Evolutionary conservation across 2,797 vertebrate species (phyloP), one percentile per base, ranked within the genome.

Genomic region (Neomorphus geoffroyi): DNA sequence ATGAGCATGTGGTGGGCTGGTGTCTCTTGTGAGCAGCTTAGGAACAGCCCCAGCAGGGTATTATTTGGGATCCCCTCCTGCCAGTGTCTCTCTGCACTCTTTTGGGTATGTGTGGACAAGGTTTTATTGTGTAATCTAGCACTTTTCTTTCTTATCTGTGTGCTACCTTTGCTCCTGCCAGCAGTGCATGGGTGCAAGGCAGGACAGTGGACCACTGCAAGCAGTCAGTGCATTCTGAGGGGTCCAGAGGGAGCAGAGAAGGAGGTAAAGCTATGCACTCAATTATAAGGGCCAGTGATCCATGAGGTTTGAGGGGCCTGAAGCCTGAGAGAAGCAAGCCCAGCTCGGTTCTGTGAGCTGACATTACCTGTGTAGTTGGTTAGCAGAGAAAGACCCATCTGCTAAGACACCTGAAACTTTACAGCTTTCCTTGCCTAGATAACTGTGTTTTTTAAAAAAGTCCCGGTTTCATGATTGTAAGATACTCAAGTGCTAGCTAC

Each of bases 81-180:
- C 11, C 18, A 28, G 0, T 14, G 9, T 33, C 24, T 35, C 7
- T 46, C 39, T n/a, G 10, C 1, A 2, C 13, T 61, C 17, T 46
- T 69, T 14, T 15, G 18, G 22, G 24, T 24, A 32, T 24, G 11
- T 24, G 18, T 26, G 24, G 41, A 21, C 13, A 56, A 61, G 35
- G 2, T 66, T 86, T 60, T 71, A 13, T 41, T 15, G 21, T 10
- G 14, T 60, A 39, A 62, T 35, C n/a, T 58, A 22, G 11, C 26
- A 46, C 8, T 8, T 72, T 39, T 24, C 18, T 71, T 77, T 77
- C 30, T 16, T 35, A 26, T 33, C 58, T 80, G 0, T 50, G 14
- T 26, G 35, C 15, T 74, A 32, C 24, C 24, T 77, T 41, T 48
- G 46, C 6, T 83, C 30, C 50, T n/a, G 23, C 43, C 41, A 72